Evolutionary conservation across 2,888 invertebrate species (phyloP).

Genomic region (Tetragnatha montana): DNA sequence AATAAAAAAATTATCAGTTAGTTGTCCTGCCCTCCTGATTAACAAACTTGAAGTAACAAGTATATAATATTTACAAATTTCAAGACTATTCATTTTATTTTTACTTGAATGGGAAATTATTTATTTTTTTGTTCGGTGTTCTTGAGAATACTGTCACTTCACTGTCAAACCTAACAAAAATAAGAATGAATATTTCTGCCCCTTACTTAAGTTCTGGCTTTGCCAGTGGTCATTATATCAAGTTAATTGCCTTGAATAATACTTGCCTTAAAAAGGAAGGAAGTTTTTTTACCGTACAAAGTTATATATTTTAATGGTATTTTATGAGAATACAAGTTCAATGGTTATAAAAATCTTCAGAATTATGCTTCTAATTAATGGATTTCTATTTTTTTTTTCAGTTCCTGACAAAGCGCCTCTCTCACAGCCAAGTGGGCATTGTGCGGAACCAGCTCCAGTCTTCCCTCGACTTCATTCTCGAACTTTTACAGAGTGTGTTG

Average conservation of each 20-base stretch:
- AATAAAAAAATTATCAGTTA: too few species aligned
- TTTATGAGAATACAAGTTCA: not conserved
- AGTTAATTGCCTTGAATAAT: not conserved
- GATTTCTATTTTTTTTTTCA: constrained; percentile 15
- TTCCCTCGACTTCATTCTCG: constrained; percentile 74
- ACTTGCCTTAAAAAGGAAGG: not conserved
- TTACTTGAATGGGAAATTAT: too few species aligned
- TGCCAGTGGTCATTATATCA: not conserved
- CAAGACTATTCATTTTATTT: too few species aligned
- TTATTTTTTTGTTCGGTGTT: too few species aligned
- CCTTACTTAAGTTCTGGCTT: too few species aligned
- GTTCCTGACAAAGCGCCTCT: constrained; percentile 70
- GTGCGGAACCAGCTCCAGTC: constrained; percentile 71
- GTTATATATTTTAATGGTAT: not conserved
- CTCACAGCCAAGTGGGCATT: constrained; percentile 65
- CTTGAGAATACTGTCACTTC: too few species aligned
- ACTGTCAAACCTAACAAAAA: too few species aligned
- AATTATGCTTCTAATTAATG: not conserved
- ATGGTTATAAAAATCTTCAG: not conserved
- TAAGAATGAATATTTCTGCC: too few species aligned
- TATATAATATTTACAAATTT: too few species aligned
- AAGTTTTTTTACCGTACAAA: not conserved
- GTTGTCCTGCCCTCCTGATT: too few species aligned
- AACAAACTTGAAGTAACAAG: too few species aligned
- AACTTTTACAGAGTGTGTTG: constrained; percentile 74